phyloP scores from a whole-genome alignment of 2,113 vertebrate species.

The Riparia riparia region DNA sequence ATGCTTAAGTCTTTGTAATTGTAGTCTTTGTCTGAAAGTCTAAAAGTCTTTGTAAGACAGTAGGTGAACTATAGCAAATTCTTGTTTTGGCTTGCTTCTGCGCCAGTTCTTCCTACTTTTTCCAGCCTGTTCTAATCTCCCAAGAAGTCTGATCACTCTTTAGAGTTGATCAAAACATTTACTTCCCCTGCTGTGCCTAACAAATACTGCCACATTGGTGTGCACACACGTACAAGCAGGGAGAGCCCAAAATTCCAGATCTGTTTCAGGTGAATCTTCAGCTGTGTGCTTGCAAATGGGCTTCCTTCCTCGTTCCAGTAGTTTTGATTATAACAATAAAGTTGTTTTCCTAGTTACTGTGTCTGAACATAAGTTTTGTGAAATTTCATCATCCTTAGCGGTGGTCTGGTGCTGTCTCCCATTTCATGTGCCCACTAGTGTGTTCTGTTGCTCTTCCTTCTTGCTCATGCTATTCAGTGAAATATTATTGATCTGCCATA shows the following conservation, averaged over 20 bases:
- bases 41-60: background rate
- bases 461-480: background rate
- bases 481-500: background rate
- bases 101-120: background rate
- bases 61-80: background rate
- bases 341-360: background rate
- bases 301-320: background rate
- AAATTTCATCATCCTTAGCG: background rate
- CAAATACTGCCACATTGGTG: background rate
- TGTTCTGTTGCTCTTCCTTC: background rate
- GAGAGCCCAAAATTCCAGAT: background rate
- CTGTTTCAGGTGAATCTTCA: background rate
- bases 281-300: background rate
- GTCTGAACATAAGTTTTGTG: background rate
- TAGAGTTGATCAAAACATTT: background rate
- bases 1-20: background rate
- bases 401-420: background rate
- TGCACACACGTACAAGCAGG: accelerated
- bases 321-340: background rate
- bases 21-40: background rate
- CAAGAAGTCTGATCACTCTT: background rate
- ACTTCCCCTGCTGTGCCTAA: background rate
- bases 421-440: background rate
- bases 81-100: background rate
- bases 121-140: background rate